Base-by-base conservation (phyloP, 2,888 invertebrate genomes). In the Mylabris sibirica region DNA sequence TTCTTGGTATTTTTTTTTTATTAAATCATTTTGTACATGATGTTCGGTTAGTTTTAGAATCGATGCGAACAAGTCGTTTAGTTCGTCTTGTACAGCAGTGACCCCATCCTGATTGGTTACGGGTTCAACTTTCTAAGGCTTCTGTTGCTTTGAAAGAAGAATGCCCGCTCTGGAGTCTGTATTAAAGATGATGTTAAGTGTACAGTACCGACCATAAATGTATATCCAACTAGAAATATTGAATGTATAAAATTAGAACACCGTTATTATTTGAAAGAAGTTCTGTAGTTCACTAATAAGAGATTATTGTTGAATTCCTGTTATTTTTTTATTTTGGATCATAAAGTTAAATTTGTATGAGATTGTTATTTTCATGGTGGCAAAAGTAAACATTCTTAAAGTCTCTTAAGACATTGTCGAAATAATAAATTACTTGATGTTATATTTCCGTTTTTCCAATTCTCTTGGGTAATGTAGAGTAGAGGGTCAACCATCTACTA, bases 51-150 rank as follows among this genome's bases (percentile, higher is more conserved):
- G 49, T 49, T 49, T 20, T 49, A 49, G 49, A 49, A 20, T 8
- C 41, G 41, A 41, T n/a, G 17, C 9, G 12, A 41, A 20, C 44
- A 49, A 3, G 9, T 49, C 20, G 60, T 65, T 49, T 14, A 3
- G 60, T 65, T 53, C 9, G 20, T 26, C 35, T 60, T 34, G 30
- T 35, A 60, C 49, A 68, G 67, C 69, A 67, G 62, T 75, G 73
- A 75, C 72, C 72, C 71, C 71, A 75, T 75, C 73, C 72, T 64
- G 72, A 74, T 72, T 67, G 65, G 71, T 65, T 65, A 69, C 72
- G 68, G 73, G 68, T 72, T 75, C 68, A 70, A 72, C 75, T 75
- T 75, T 75, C 75, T 72, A 72, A 66, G 72, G 63, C 30, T 30
- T 69, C 65, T 63, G 35, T 65, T 53, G 59, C 49, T 49, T 49